phyloP scores from a whole-genome alignment of 2,797 vertebrate species.

The Aselliscus stoliczkanus region DNA sequence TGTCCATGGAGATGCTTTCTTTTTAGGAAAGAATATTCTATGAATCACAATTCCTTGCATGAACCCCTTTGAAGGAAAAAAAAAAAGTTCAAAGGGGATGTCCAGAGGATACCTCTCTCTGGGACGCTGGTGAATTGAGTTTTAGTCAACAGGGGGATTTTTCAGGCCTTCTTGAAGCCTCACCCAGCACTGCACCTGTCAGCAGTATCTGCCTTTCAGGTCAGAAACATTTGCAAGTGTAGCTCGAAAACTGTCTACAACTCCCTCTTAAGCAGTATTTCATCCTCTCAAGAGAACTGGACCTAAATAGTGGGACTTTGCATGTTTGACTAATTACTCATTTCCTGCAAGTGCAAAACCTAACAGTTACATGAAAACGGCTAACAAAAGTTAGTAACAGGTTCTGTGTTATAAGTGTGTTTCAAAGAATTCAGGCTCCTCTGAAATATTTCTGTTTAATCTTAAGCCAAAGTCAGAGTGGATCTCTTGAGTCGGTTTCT shows the following conservation, averaged over 20 bases:
- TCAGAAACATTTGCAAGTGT: neutral
- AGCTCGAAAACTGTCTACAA: neutral
- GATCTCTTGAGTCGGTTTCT: neutral
- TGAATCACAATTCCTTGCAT: constrained; percentile 45
- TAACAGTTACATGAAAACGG: neutral
- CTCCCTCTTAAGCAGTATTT: neutral
- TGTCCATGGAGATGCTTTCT: constrained; percentile 41
- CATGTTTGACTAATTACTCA: neutral
- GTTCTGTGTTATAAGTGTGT: neutral
- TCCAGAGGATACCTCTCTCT: constrained; percentile 21
- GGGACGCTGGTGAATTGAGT: neutral
- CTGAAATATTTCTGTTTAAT: neutral
- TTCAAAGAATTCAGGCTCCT: neutral
- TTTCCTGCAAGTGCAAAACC: constrained; percentile 19
- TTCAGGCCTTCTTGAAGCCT: constrained; percentile 7
- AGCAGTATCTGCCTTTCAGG: constrained; percentile 23
- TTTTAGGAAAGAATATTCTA: constrained; percentile 32
- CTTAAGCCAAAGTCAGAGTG: neutral
- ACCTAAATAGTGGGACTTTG: neutral
- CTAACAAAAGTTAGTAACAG: neutral
- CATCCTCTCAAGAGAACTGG: neutral
- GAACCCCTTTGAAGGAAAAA: neutral
- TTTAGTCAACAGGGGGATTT: constrained; percentile 66
- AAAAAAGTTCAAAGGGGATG: constrained; percentile 61
- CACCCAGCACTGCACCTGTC: neutral